Base-by-base conservation (phyloP, 2,113 vertebrate species). In the Psilopogon haemacephalus region DNA sequence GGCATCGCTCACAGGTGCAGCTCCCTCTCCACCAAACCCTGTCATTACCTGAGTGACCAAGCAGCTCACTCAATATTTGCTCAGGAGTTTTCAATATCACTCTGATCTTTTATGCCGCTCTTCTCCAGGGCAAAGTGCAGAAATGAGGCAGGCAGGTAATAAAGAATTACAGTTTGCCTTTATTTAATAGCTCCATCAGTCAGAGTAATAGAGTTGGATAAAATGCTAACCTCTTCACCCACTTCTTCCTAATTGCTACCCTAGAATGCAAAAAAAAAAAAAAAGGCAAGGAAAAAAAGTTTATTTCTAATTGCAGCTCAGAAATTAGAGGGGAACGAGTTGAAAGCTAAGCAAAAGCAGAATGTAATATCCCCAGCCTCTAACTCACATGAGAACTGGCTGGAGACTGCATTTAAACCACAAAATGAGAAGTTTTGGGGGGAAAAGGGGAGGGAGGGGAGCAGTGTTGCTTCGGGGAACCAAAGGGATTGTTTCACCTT, bases 131-230 rank as follows among this genome's bases (percentile, higher is more conserved):
- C 97, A 97, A 97, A 98, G 97, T 93, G 96, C 96, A 97, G 70
- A 96, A 97, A 97, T 95, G 84, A 96, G 90, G 60, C 89, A 88
- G 86, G 84, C 86, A 97, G 95, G 96, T 97, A 98, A 97, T 97
- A 97, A 97, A 97, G 92, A 98, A 97, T 97, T 98, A 96, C 82
- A 97, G 96, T 97, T 98, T 97, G 94, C 87, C 95, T 97, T 98
- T 96, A 97, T 96, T 96, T 97, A 97, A 97, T 95, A 97, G 95
- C 93, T 97, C 95, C 96, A 97, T 97, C 96, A 96, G 83, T 96
- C 97, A 97, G 96, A 97, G 94, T 97, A 97, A 97, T 83, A 97
- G 92, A 97, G 96, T 91, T 88, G 93, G 88, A 97, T 95, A 97
- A 98, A 97, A 96, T 86, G 86, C 83, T 97, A 96, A 97, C 94